Conservation (phyloP, 2,797 vertebrate species). For the Lepilemur septentrionalis region DNA sequence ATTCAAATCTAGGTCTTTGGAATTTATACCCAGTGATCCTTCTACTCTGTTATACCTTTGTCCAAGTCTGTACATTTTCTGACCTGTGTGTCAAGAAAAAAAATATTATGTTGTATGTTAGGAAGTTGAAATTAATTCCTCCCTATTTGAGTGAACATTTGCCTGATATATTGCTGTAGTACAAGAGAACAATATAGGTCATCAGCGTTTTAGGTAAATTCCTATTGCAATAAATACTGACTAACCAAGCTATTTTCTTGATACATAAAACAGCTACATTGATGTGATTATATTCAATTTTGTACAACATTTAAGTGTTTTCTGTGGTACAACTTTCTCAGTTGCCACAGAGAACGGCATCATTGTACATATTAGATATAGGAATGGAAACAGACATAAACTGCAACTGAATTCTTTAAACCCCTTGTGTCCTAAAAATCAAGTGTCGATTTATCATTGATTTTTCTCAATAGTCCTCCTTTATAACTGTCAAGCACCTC, state of each 20-base stretch:
- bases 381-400: neutral
- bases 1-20: neutral
- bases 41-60: neutral
- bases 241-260: neutral
- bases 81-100: neutral
- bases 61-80: neutral
- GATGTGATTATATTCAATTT: neutral
- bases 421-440: neutral
- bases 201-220: neutral
- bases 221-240: neutral
- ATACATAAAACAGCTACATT: neutral
- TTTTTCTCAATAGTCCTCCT: neutral
- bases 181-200: neutral
- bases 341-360: neutral
- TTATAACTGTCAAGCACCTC: neutral
- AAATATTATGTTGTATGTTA: neutral
- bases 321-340: neutral
- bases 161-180: neutral
- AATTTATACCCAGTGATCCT: neutral
- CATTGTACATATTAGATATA: neutral
- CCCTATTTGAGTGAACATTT: neutral
- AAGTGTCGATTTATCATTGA: neutral
- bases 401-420: neutral
- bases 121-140: constrained; percentile 14
- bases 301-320: neutral